phyloP scores from a whole-genome alignment of 2,797 vertebrate species.

The Karalla daura region DNA sequence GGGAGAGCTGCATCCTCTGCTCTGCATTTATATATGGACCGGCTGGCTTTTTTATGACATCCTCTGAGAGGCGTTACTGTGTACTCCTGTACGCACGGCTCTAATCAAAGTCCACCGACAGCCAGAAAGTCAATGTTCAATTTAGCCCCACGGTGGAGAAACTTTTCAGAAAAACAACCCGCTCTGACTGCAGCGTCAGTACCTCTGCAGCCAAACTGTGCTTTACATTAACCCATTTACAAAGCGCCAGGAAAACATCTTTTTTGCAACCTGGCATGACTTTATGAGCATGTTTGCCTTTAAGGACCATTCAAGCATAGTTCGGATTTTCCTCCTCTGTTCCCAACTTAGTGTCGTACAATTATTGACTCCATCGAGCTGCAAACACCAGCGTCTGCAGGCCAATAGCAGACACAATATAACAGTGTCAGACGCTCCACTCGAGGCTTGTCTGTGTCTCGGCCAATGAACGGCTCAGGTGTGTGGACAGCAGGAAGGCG shows the following conservation, averaged over 20 bases:
- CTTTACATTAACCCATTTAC: no score
- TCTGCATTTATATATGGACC: conserved; percentile 75
- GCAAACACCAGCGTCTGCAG: neutral
- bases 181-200: neutral
- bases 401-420: conserved; percentile 15
- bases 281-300: neutral
- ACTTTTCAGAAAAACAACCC: conserved; percentile 58
- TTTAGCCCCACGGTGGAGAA: conserved; percentile 52
- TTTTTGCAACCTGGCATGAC: neutral
- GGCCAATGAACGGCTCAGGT: conserved; percentile 55
- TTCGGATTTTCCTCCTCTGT: neutral
- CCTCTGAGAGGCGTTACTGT: conserved; percentile 80
- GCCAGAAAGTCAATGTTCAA: conserved; percentile 82
- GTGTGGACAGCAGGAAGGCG: conserved; percentile 3
- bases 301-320: neutral
- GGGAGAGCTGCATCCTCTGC: conserved; percentile 51
- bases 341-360: conserved; percentile 1
- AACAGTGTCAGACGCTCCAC: conserved; percentile 12
- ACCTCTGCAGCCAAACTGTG: neutral
- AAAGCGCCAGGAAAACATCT: neutral
- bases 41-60: conserved; percentile 69
- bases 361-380: conserved; percentile 20
- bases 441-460: conserved; percentile 39
- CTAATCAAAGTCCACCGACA: conserved; percentile 83
- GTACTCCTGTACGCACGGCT: conserved; percentile 43